Evolutionary conservation across 2,888 invertebrate species (phyloP).

Genomic region (Mimumesa dahlbomi): DNA sequence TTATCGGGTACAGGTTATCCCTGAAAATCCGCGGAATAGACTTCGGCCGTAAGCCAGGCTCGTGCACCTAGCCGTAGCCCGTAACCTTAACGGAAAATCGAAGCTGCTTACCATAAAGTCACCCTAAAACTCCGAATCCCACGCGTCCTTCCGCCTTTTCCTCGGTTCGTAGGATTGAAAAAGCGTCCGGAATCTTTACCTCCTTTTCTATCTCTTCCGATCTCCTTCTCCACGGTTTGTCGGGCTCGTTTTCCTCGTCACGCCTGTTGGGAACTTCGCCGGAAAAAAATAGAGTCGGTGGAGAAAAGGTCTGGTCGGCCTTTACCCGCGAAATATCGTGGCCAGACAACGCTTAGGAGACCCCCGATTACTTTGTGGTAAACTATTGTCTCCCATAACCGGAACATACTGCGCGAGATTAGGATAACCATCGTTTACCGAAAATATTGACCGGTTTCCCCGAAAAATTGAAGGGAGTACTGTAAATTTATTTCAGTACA

Average conservation of each 20-base stretch:
- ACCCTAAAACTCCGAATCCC: conserved; percentile 73
- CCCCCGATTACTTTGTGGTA: conserved; percentile 18
- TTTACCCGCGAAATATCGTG: conserved; percentile 44
- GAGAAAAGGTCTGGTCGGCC: conserved; percentile 2
- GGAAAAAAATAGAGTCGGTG: conserved; percentile 1
- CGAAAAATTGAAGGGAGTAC: too few species aligned
- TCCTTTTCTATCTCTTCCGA: conserved; percentile 5
- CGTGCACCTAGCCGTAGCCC: conserved; percentile 63
- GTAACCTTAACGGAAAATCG: conserved; percentile 79
- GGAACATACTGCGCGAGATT: conserved; percentile 29
- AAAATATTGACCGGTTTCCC: conserved; percentile 2
- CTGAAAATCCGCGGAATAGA: conserved; percentile 72
- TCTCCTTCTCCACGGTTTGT: neutral
- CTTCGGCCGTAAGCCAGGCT: conserved; percentile 62
- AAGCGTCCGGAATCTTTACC: conserved; percentile 40
- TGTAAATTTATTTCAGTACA: too few species aligned
- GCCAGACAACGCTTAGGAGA: conserved; percentile 25
- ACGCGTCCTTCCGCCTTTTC: conserved; percentile 63
- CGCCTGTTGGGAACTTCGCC: neutral
- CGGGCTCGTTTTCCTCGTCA: neutral
- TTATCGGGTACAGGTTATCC: conserved; percentile 72
- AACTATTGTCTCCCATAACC: conserved; percentile 47
- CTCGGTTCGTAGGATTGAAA: conserved; percentile 65
- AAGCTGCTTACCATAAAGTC: conserved; percentile 79
- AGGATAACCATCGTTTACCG: conserved; percentile 18